Conservation (phyloP, 2,888 invertebrate genomes). For the Spicauda simplicius region DNA sequence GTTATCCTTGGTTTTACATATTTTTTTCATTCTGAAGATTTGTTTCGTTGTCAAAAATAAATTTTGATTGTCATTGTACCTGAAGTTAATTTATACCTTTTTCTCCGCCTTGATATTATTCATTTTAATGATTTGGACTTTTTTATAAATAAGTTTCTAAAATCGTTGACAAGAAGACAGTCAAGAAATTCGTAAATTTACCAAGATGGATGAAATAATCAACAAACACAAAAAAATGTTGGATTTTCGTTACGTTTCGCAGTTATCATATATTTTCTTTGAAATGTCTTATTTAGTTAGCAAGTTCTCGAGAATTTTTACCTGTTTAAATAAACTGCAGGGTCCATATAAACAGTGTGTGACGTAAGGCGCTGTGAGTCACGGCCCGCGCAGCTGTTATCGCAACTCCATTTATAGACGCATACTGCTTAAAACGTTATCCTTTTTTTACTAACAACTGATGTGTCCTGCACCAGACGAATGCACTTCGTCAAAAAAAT, state of each 20-base stretch:
- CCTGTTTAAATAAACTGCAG: conserved; percentile 28
- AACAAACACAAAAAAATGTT: no score
- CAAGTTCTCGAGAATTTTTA: conserved; percentile 11
- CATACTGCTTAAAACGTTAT: conserved; percentile 40
- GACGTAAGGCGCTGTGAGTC: conserved; percentile 57
- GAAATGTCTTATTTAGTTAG: not conserved
- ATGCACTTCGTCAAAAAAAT: not conserved
- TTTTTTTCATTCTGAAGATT: not conserved
- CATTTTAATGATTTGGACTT: no score
- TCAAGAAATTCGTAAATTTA: not conserved
- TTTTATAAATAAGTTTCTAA: not conserved
- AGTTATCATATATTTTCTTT: not conserved
- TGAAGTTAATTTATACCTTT: no score
- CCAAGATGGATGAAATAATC: no score
- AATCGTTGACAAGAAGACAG: not conserved
- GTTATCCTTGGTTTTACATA: not conserved
- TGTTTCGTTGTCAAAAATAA: not conserved
- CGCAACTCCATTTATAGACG: conserved; percentile 63
- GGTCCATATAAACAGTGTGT: conserved; percentile 50
- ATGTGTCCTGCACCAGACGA: conserved; percentile 1
- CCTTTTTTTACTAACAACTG: conserved; percentile 14
- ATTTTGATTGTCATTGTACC: no score
- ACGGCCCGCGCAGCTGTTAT: conserved; percentile 58
- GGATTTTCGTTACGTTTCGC: not conserved
- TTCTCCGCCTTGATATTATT: no score